These are phyloP conservation scores for Camptogramma bilineatum DNA, from an alignment of 2,888 invertebrate species.

Conservation along the genomic window DNA sequence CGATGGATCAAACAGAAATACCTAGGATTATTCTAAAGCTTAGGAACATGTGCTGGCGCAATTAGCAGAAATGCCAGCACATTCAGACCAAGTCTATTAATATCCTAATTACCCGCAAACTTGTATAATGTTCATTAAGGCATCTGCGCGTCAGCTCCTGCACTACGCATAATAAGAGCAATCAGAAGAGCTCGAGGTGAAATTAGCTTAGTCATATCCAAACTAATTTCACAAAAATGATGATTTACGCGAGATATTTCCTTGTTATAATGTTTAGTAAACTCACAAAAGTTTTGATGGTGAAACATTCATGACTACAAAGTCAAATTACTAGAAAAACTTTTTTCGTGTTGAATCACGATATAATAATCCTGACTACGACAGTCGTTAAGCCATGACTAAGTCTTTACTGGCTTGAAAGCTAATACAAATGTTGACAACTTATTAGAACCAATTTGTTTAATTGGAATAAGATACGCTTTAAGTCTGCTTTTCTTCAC, in stretches of 20 bases:
- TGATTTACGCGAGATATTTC: too few species aligned
- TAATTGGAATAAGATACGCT: not conserved
- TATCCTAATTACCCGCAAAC: not conserved
- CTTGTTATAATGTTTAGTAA: too few species aligned
- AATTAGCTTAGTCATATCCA: not conserved
- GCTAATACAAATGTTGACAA: too few species aligned
- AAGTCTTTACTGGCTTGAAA: too few species aligned
- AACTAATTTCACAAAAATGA: too few species aligned
- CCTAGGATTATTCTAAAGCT: not conserved
- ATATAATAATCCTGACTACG: too few species aligned
- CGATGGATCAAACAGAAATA: not conserved
- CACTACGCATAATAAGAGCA: slow-evolving; percentile 3
- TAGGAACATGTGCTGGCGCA: not conserved
- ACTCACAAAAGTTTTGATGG: too few species aligned
- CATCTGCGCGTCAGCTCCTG: slow-evolving; percentile 12
- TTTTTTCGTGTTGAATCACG: too few species aligned
- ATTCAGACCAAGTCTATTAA: not conserved
- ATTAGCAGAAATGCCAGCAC: slow-evolving; percentile 1
- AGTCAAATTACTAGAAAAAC: too few species aligned
- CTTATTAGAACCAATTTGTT: not conserved
- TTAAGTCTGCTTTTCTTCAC: not conserved
- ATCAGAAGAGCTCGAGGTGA: not conserved
- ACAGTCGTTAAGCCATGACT: too few species aligned
- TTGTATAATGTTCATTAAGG: not conserved
- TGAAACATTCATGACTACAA: too few species aligned